phyloP scores from a whole-genome alignment of 2,888 invertebrate species.

The Macropis europaea region DNA sequence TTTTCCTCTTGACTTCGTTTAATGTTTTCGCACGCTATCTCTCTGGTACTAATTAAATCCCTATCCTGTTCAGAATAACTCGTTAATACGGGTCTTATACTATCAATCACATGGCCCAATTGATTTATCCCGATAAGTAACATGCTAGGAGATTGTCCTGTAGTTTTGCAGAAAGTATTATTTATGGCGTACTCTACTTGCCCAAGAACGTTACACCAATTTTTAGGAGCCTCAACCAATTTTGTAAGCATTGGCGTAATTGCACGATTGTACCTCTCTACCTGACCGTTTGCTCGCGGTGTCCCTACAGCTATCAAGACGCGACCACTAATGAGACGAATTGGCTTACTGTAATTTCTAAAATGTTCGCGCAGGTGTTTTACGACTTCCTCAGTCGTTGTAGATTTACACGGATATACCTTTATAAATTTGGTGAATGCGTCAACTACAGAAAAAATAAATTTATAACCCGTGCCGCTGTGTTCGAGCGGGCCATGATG shows the following conservation, averaged over 20 bases:
- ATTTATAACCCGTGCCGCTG: background rate
- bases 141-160: background rate
- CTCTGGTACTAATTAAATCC: background rate
- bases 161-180: background rate
- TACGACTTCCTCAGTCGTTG: background rate
- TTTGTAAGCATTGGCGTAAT: background rate
- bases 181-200: background rate
- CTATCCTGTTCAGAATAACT: background rate
- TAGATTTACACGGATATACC: background rate
- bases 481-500: background rate
- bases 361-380: background rate
- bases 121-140: background rate
- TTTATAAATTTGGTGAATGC: conserved; percentile 2
- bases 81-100: background rate
- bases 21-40: background rate
- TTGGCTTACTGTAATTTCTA: background rate
- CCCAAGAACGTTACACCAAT: background rate
- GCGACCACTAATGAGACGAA: background rate
- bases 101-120: background rate
- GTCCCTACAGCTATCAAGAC: background rate
- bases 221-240: background rate
- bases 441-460: background rate
- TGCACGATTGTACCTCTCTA: background rate
- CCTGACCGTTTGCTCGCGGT: background rate
- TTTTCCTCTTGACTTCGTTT: background rate